Evolutionary conservation across 2,113 vertebrate species (phyloP).

Genomic region (Meles meles): DNA sequence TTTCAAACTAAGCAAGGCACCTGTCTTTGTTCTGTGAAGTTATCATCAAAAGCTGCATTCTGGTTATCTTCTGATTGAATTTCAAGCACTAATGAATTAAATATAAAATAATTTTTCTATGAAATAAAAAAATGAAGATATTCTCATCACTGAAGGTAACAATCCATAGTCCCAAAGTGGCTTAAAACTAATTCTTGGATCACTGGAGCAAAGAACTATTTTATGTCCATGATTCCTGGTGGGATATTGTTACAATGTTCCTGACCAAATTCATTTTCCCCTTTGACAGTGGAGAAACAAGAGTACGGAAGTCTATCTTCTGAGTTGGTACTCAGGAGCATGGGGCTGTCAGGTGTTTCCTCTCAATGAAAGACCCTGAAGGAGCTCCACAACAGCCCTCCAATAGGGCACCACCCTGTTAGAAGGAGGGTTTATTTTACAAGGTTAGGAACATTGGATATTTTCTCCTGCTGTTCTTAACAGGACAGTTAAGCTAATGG

Average conservation of each 20-base stretch:
- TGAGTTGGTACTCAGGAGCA: not conserved
- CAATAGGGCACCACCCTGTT: not conserved
- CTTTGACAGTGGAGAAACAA: not conserved
- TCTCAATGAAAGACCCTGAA: not conserved
- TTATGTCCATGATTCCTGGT: not conserved
- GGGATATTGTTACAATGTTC: not conserved
- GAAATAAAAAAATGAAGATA: not conserved
- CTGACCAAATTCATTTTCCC: not conserved
- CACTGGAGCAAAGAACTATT: not conserved
- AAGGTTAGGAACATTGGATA: not conserved
- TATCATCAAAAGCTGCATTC: not conserved
- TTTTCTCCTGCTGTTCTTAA: not conserved
- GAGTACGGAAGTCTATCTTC: not conserved
- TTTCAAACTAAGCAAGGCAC: not conserved
- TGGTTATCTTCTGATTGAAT: not conserved
- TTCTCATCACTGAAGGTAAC: not conserved
- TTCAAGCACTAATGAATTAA: not conserved
- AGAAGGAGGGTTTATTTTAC: not conserved
- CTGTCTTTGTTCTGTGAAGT: not conserved
- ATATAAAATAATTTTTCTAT: not conserved
- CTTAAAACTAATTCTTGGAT: not conserved
- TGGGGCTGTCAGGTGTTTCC: not conserved
- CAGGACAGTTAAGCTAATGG: not conserved
- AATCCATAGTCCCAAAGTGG: not conserved
- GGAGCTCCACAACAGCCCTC: rapidly evolving